Conservation (phyloP, 2,113 vertebrate species). For the Pseudorhombus dupliciocellatus region DNA sequence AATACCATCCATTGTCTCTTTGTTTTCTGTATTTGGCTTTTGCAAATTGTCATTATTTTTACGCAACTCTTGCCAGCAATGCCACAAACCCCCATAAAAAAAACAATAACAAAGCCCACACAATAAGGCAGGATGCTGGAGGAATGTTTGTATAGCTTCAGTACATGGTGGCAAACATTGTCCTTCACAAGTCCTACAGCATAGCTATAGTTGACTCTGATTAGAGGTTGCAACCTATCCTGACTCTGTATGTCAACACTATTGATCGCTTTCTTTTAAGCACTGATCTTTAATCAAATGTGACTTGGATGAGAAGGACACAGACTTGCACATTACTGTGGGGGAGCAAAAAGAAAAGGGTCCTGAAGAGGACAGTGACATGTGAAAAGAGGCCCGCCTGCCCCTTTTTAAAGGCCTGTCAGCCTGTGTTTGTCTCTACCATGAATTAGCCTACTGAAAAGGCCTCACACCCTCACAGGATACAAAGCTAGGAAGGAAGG, state of each 20-base stretch:
- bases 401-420: constrained; percentile 65
- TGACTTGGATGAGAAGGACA: constrained; percentile 51
- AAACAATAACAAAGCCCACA: constrained; percentile 73
- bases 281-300: constrained; percentile 68
- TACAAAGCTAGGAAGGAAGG: constrained; percentile 77
- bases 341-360: constrained; percentile 44
- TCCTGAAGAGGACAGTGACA: constrained; percentile 67
- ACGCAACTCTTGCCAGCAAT: constrained; percentile 27
- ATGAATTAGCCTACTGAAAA: constrained; percentile 67
- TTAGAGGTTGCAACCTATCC: constrained; percentile 52
- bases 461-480: constrained; percentile 64
- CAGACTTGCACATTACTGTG: constrained; percentile 33
- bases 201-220: constrained; percentile 39
- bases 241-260: constrained; percentile 53
- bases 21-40: constrained; percentile 9
- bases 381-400: constrained; percentile 59
- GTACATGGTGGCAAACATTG: constrained; percentile 60
- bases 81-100: constrained; percentile 49
- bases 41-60: background rate
- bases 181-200: constrained; percentile 45
- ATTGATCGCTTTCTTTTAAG: constrained; percentile 62
- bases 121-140: constrained; percentile 50
- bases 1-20: background rate
- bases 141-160: constrained; percentile 65
- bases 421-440: constrained; percentile 65